Evolutionary conservation across 2,113 vertebrate species (phyloP), one percentile per base, ranked within the genome.

Genomic region (Boleophthalmus pectinirostris): DNA sequence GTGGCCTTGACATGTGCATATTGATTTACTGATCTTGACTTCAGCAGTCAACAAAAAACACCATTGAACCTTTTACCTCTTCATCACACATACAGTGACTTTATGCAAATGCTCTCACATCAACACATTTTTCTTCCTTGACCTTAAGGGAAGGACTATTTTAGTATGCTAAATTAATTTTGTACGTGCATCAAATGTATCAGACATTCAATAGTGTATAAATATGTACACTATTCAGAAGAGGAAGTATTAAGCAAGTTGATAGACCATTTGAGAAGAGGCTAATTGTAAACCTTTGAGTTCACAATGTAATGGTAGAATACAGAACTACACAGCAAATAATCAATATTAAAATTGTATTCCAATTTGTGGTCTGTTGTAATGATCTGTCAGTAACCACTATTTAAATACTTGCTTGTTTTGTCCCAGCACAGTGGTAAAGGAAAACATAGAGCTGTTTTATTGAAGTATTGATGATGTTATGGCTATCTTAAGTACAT

Each of bases 41-140:
- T 68, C 77, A 80, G 74, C 70, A 69, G 65, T 74, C 68, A 61
- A 25, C 20, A 66, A 82, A 80, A 81, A 78, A 66, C 0, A 18
- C 70, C 46, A 66, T 61, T 25, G 66, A 9, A 43, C 9, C 38
- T 43, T 43, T 43, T 43, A 20, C 66, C 80, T 16, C 11, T 11
- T n/a, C 45, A 61, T 20, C 16, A 18, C 5, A 20, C 1, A 10
- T 43, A 10, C 9, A 43, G 3, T 54, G 51, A 6, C 20, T 53
- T 53, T n/a, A 53, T 53, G 18, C 51, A 53, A 53, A 53, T n/a
- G 20, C 6, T 7, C 7, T 53, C 51, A 53, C 49, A 20, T 51
- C 15, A 49, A 49, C 12, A 10, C 15, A 16, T 33, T 16, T 33
- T 23, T 16, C 25, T 61, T 33, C 58, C 13, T 14, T 61, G 58